Base-by-base conservation (phyloP, 1,140 invertebrate genomes). In the Nephila pilipes region DNA sequence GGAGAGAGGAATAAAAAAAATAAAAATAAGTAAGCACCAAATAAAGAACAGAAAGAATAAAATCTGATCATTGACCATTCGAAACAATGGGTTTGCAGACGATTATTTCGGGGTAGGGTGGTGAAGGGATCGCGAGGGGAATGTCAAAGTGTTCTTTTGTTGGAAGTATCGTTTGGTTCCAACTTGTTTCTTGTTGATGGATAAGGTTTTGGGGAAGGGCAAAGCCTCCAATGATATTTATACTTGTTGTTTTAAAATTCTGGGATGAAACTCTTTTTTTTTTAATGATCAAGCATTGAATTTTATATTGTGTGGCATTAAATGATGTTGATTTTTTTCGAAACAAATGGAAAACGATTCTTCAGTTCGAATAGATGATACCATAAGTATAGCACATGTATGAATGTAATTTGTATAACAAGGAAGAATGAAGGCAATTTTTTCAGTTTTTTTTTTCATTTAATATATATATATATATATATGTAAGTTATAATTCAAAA, bases 61-160 rank as follows among this genome's bases (percentile, higher is more conserved):
- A 89, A 75, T 29, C 87, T 89, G 63, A 89, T 89, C 63, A 89
- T 89, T 89, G 87, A 89, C 87, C 87, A 79, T 36, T 69, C 63
- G 87, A 89, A 89, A 89, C 87, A 89, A 89, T 89, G 65, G 87
- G 25, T 4, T 79, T 46, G 65, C 87, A 79, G 32, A 32, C 87
- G 87, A 75, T 89, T 75, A 89, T 65, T 87, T 65, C 85, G 36
- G 85, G 85, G 25, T 32, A 22, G 65, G 38, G 32, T 79, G 22
- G 65, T 38, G 36, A 54, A 89, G 38, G 10, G 60, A 55, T 79
- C 18, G 65, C 63, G 36, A 54, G 75, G 38, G 36, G 60, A 55
- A 60, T 25, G 85, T 25, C 29, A 87, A 29, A 87, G 60, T 14
- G 85, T 87, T 87, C 85, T 87, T 87, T 69, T 88, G 87, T 89